Base-by-base conservation (phyloP, 2,888 invertebrate species). In the Hypolimnas misippus region DNA sequence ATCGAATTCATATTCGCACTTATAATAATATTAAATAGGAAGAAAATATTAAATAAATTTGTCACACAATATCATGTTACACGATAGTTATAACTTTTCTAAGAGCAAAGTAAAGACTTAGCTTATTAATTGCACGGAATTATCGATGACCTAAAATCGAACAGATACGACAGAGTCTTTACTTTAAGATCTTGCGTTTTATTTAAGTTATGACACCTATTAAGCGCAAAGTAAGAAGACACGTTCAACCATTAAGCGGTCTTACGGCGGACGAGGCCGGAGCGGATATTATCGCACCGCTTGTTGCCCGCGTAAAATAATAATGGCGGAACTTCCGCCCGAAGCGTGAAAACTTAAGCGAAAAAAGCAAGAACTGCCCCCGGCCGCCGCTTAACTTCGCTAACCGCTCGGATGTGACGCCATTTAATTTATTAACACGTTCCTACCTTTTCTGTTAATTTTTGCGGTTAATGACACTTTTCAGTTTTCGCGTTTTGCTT, bases 301-400 rank as follows among this genome's bases (percentile, higher is more conserved):
- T 92, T 92, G 92, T 92, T 89, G 87, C 86, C 89, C 90, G 92
- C 92, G 91, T 92, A 91, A 92, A 92, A 92, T 92, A 92, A 92
- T 92, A 92, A 92, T 92, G 92, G 89, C 81, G 84, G 86, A 92
- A 92, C 90, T 92, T 92, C 93, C 89, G 93, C 93, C 93, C 89
- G 82, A 83, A 87, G 88, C 89, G 89, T 77, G 87, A 86, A 90
- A 91, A 90, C 86, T 89, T 89, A 79, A 79, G 83, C 86, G 87
- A 89, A 89, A 89, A 89, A 88, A 83, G 84, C 89, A 79, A 89
- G 88, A 89, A 89, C 87, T 89, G 92, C 91, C 90, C 83, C 82
- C 77, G 84, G 85, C 83, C 77, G 74, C 79, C 79, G 78, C 82
- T 82, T 80, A 86, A 87, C 86, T 89, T 87, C 82, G 84, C 83